phyloP scores from a whole-genome alignment of 2,888 invertebrate species.

The Drosophila rellima region DNA sequence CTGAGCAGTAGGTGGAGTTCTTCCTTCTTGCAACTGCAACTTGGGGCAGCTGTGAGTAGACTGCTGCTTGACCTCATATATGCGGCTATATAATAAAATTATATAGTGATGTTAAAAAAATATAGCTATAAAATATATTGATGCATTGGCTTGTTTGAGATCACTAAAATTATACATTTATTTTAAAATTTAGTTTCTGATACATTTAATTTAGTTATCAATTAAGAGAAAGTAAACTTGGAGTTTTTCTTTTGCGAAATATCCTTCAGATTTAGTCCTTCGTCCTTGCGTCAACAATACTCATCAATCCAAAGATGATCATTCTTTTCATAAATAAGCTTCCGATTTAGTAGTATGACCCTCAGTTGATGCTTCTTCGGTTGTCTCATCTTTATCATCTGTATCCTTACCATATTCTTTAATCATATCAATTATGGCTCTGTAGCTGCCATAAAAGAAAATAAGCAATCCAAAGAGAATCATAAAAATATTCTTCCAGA shows the following conservation, averaged over 20 bases:
- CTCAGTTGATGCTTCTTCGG: background rate
- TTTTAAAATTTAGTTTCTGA: background rate
- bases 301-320: background rate
- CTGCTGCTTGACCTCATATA: background rate
- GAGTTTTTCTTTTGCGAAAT: no score
- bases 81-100: background rate
- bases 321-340: background rate
- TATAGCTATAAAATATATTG: no score
- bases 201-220: background rate
- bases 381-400: background rate
- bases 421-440: slow-evolving; percentile 18
- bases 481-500: slow-evolving; percentile 40
- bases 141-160: no score
- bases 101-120: no score
- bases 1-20: slow-evolving; percentile 37
- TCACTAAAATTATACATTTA: no score
- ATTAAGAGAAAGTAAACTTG: background rate
- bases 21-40: slow-evolving; percentile 4
- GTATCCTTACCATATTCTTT: slow-evolving; percentile 3
- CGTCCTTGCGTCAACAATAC: no score
- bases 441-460: slow-evolving; percentile 25
- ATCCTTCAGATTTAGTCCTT: no score
- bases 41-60: background rate
- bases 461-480: slow-evolving; percentile 30
- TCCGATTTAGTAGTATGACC: slow-evolving; percentile 1